Evolutionary conservation across 1,140 invertebrate genomes (phyloP), one percentile per base, ranked within the genome.

Genomic region (Drosophila tani): DNA sequence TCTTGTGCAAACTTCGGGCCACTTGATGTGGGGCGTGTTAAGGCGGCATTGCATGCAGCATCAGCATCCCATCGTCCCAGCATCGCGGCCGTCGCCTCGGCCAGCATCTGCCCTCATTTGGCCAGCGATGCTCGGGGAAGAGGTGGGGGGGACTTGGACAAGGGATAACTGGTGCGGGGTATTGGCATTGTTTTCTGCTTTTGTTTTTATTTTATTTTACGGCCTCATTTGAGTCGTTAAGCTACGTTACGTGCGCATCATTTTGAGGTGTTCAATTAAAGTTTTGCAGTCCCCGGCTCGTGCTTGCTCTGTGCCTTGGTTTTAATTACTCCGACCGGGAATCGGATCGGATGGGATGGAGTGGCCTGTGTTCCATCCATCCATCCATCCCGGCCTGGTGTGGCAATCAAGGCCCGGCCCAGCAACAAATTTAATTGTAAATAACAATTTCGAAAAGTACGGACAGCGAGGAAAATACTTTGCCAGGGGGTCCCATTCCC

Each of bases 231-330:
- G 64, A 67, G 71, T 75, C 87, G 85, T 82, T 85, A 90, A 90
- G 83, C 79, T 90, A 82, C 81, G 79, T 90, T 90, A 90, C 85
- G 85, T 90, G 85, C 85, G 75, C 85, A 85, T 90, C 85, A 90
- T 90, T 90, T 90, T 76, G 79, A 90, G 85, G 81, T 90, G 85
- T 90, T 90, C 85, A 90, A 90, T 90, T 81, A 90, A 90, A 74
- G 69, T 69, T 47, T 75, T 57, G 69, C 66, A 66, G 55, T 80
- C 29, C 45, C 53, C 78, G 79, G 74, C 71, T 78, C 60, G 74
- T 50, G 67, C 76, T 82, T 69, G 66, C 68, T 74, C 64, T 68
- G 24, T 55, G 69, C 70, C 40, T 83, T 69, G 45, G 49, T 77
- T 77, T 88, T 87, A 83, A 87, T 87, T 87, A 88, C 76, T 77